These are phyloP conservation scores for Mesembrinibis cayennensis DNA, from an alignment of 2,113 vertebrate genomes.

Conservation along the genomic window DNA sequence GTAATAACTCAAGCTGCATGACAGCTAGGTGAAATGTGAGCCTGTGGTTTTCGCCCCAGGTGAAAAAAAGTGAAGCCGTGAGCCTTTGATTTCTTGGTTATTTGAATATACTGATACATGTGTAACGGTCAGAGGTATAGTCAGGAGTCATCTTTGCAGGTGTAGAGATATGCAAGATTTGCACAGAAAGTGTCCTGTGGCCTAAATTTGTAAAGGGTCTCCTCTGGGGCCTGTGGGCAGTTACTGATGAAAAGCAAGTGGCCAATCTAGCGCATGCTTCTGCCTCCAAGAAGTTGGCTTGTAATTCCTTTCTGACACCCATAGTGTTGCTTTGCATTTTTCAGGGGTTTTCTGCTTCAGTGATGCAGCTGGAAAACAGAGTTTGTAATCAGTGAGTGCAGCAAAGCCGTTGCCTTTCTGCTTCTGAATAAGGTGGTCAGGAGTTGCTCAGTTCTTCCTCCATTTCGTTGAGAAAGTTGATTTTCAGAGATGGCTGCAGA, in stretches of 20 bases:
- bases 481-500: background rate
- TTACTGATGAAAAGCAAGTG: background rate
- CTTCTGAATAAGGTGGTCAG: background rate
- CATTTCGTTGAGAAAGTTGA: background rate
- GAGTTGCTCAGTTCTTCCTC: background rate
- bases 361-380: background rate
- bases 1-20: background rate
- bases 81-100: background rate
- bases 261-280: background rate
- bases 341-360: background rate
- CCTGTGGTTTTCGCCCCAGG: background rate
- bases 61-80: background rate
- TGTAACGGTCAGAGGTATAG: background rate
- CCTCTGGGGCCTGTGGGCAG: background rate
- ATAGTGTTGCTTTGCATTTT: background rate
- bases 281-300: background rate
- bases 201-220: background rate
- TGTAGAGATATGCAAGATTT: background rate
- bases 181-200: background rate
- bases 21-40: background rate
- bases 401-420: background rate
- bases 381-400: background rate
- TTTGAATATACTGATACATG: background rate
- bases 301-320: background rate
- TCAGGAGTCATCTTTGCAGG: background rate